A percentile compares a stretch with the other conserved stretches of the same genome.
Conservation (phyloP, 2,797 vertebrate genomes). For the Hyperoplus immaculatus region DNA sequence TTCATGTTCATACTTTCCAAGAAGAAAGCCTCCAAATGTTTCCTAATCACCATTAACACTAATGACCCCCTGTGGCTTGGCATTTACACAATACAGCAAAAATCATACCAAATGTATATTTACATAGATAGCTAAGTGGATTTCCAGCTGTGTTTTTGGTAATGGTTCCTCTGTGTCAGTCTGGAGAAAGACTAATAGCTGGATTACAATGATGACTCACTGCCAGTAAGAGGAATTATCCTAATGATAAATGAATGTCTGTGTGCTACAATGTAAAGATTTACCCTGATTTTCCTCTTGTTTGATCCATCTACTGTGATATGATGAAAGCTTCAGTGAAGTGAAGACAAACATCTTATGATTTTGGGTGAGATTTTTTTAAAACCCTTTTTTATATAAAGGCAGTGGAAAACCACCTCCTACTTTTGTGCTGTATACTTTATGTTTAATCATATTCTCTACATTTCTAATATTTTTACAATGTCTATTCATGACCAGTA, state of each 20-base stretch:
- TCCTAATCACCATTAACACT: conserved; percentile 25
- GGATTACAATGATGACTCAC: conserved; percentile 49
- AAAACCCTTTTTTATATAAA: neutral
- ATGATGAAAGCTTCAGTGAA: neutral
- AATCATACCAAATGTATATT: conserved; percentile 24
- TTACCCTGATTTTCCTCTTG: conserved; percentile 8
- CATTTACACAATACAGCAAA: conserved; percentile 15
- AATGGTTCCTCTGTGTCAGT: conserved; percentile 29
- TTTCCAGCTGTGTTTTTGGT: conserved; percentile 42
- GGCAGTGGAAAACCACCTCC: neutral
- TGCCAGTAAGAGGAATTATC: conserved; percentile 25
- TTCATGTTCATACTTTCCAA: neutral
- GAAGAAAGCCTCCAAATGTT: conserved; percentile 25
- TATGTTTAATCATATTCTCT: too few species aligned
- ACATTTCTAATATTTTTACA: neutral
- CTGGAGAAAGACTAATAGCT: conserved; percentile 47
- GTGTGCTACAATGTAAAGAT: neutral
- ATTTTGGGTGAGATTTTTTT: neutral
- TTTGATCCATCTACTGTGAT: conserved; percentile 1
- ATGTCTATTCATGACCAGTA: conserved; percentile 30
- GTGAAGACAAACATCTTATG: neutral
- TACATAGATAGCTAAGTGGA: conserved; percentile 39
- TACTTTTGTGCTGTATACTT: neutral
- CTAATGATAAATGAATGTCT: conserved; percentile 20
- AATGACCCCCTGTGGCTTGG: conserved; percentile 13